phyloP scores from a whole-genome alignment of 2,888 invertebrate species.

The Lasioglossum morio region DNA sequence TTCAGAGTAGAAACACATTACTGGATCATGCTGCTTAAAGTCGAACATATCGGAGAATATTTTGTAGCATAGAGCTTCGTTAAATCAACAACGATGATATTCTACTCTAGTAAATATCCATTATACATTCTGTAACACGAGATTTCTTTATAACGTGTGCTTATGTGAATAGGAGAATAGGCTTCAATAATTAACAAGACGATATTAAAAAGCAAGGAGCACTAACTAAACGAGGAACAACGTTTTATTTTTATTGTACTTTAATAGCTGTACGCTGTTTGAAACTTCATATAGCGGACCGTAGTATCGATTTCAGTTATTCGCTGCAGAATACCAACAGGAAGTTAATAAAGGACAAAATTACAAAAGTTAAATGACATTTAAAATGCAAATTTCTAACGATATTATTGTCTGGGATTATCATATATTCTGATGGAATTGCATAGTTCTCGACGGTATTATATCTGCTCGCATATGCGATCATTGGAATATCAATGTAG shows the following conservation, averaged over 20 bases:
- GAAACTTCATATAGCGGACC: background rate
- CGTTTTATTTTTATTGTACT: background rate
- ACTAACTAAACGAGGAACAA: background rate
- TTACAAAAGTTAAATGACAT: slow-evolving; percentile 21
- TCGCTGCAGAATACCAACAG: background rate
- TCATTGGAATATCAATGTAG: background rate
- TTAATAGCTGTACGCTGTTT: background rate
- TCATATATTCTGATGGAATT: background rate
- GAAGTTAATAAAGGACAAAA: background rate
- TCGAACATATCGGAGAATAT: background rate
- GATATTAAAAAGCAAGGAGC: background rate
- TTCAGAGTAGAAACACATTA: background rate
- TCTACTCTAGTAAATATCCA: background rate
- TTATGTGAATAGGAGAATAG: background rate
- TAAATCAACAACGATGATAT: background rate
- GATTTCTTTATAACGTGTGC: background rate
- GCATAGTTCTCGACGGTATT: background rate
- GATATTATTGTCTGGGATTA: background rate
- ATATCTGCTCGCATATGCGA: background rate
- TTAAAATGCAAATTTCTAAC: background rate
- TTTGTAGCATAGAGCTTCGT: background rate
- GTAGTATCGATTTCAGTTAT: slow-evolving; percentile 10
- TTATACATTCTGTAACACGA: background rate
- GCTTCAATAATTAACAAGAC: background rate
- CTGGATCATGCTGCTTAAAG: background rate